phyloP scores from a whole-genome alignment of 2,113 vertebrate species.

The Kryptolebias marmoratus region DNA sequence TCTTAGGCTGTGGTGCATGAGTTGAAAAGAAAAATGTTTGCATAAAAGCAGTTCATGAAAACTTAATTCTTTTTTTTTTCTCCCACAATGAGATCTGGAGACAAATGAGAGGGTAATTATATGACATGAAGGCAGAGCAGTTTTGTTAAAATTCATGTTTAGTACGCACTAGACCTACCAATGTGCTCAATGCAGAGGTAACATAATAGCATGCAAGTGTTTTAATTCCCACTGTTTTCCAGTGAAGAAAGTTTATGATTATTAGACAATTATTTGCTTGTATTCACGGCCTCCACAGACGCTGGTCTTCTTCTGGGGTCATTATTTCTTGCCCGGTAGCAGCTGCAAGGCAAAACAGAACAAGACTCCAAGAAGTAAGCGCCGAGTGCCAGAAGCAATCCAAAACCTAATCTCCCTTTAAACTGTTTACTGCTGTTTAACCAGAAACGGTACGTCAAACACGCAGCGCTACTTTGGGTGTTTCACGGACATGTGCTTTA shows the following conservation, averaged over 20 bases:
- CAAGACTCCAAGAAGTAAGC: background rate
- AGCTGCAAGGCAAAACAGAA: background rate
- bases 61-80: background rate
- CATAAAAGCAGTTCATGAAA: background rate
- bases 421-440: background rate
- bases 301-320: background rate
- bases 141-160: background rate
- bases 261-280: background rate
- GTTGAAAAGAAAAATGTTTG: background rate
- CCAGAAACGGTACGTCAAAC: background rate
- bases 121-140: background rate
- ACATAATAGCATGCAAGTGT: background rate
- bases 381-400: background rate
- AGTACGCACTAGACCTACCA: background rate
- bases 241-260: no score
- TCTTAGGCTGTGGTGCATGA: background rate
- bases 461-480: background rate
- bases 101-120: background rate
- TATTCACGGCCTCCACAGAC: background rate
- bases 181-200: background rate
- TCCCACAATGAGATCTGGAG: background rate
- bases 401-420: background rate
- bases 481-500: background rate
- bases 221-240: background rate
- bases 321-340: conserved; percentile 5